Evolutionary conservation across 2,797 vertebrate species (phyloP).

Genomic region (Coracias cyanogaster): DNA sequence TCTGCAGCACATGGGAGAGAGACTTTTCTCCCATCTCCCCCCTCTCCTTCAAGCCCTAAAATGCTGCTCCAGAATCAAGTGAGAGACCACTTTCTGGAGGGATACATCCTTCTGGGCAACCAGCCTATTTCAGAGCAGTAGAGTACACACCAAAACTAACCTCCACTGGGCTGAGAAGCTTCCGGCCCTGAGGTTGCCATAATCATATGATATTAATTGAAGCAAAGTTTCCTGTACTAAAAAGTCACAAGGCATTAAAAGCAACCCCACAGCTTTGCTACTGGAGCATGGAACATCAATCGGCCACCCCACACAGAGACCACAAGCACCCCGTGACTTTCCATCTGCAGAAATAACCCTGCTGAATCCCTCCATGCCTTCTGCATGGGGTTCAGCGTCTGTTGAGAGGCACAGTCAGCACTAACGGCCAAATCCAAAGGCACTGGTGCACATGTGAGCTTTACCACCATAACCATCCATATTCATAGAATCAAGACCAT

Average conservation of each 20-base stretch:
- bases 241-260: not conserved
- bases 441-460: rapidly evolving
- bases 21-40: not conserved
- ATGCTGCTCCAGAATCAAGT: not conserved
- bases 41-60: not conserved
- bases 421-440: not conserved
- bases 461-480: not conserved
- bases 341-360: not conserved
- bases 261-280: not conserved
- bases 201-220: not conserved
- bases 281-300: not conserved
- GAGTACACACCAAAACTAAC: not conserved
- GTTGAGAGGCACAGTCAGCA: not conserved
- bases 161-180: not conserved
- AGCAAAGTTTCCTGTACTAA: not conserved
- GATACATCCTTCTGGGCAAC: not conserved
- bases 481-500: not conserved
- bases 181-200: not conserved
- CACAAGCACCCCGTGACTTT: rapidly evolving
- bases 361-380: rapidly evolving
- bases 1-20: not conserved
- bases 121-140: not conserved
- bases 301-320: not conserved
- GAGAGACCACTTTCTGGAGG: not conserved
- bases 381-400: not conserved